phyloP scores from a whole-genome alignment of 2,888 invertebrate genomes.

The Dexiosoma caninum region DNA sequence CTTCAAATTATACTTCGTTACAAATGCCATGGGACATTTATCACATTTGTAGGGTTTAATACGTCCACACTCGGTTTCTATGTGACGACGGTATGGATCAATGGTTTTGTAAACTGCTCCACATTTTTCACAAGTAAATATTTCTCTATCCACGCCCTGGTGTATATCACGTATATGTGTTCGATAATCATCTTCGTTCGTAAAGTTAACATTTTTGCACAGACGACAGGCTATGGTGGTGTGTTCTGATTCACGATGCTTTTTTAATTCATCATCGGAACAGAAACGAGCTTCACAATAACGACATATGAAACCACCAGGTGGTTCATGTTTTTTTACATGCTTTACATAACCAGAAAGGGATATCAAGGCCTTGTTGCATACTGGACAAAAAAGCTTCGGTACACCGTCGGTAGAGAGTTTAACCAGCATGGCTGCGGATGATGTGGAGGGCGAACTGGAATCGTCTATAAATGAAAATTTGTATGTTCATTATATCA shows the following conservation, averaged over 20 bases:
- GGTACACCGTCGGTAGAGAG: slow-evolving; percentile 75
- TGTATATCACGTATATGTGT: slow-evolving; percentile 76
- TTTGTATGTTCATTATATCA: no score
- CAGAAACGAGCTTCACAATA: slow-evolving; percentile 74
- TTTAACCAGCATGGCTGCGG: slow-evolving; percentile 71
- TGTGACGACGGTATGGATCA: slow-evolving; percentile 74
- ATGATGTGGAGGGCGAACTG: slow-evolving; percentile 37
- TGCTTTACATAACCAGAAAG: slow-evolving; percentile 75
- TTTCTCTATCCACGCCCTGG: slow-evolving; percentile 74
- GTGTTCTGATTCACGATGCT: slow-evolving; percentile 71
- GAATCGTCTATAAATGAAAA: slow-evolving; percentile 18
- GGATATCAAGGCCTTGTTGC: slow-evolving; percentile 71
- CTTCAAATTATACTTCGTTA: slow-evolving; percentile 71
- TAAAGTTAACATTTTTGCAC: slow-evolving; percentile 72
- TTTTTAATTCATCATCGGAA: slow-evolving; percentile 71
- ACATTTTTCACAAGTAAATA: slow-evolving; percentile 77
- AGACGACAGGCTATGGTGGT: slow-evolving; percentile 74
- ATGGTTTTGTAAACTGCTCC: slow-evolving; percentile 77
- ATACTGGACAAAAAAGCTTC: slow-evolving; percentile 74
- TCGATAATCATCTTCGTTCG: slow-evolving; percentile 73
- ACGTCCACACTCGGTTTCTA: slow-evolving; percentile 77
- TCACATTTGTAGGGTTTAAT: slow-evolving; percentile 76
- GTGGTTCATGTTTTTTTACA: slow-evolving; percentile 75
- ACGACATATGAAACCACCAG: slow-evolving; percentile 76
- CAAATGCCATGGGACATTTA: slow-evolving; percentile 72